A percentile compares a stretch with the other conserved stretches of the same genome.
Evolutionary conservation across 2,797 vertebrate species (phyloP).

Genomic region (Chaetophractus vellerosus): DNA sequence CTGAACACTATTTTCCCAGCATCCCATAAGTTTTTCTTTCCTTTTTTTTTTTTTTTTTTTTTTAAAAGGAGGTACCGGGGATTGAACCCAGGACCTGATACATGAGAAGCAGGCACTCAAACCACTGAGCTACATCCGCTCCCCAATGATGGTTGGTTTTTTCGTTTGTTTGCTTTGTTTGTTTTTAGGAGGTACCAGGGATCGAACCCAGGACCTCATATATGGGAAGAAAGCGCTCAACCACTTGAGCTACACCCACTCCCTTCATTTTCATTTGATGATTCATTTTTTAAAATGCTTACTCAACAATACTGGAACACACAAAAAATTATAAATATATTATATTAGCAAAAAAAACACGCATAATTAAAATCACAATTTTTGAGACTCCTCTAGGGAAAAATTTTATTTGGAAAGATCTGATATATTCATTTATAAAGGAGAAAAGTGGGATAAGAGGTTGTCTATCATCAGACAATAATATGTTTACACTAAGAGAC

Average conservation of each 20-base stretch:
- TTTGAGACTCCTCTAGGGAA: not conserved
- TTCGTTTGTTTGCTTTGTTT: no score
- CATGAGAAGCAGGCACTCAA: no score
- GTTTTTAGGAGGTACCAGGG: no score
- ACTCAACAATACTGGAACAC: not conserved
- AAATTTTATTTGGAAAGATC: constrained; percentile 40
- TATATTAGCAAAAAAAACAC: constrained; percentile 30
- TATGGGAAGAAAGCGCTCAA: no score
- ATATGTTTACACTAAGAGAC: constrained; percentile 19
- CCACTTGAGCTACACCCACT: no score
- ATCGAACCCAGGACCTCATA: no score
- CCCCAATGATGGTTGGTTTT: no score
- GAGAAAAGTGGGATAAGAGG: not conserved
- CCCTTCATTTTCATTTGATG: not conserved
- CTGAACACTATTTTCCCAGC: not conserved
- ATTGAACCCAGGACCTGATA: no score
- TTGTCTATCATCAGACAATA: constrained; percentile 29
- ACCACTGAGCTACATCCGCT: no score
- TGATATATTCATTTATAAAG: constrained; percentile 7
- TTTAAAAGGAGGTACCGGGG: no score
- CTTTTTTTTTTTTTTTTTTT: not conserved
- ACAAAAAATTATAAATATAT: not conserved
- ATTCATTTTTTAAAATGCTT: constrained; percentile 53
- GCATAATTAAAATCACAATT: constrained; percentile 27
- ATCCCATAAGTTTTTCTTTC: not conserved